Conservation (phyloP, 2,113 vertebrate species). For the Bettongia penicillata region DNA sequence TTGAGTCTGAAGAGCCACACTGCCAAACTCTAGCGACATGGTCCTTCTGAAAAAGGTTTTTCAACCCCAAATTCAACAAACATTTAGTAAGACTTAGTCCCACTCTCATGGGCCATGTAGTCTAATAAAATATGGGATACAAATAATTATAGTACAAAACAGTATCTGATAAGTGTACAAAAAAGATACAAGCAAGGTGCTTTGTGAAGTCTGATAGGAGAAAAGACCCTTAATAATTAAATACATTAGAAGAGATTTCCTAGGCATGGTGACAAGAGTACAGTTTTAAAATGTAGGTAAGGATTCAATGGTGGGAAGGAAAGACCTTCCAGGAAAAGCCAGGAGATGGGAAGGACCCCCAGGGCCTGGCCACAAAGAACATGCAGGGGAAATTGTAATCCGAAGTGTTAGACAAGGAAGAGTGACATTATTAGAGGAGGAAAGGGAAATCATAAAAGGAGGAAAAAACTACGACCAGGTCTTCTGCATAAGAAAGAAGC, state of each 20-base stretch:
- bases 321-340: neutral
- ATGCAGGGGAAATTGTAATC: neutral
- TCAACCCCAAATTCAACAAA: neutral
- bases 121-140: slow-evolving; percentile 22
- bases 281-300: neutral
- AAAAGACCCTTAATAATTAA: no score
- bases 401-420: neutral
- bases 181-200: neutral
- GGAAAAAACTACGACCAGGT: neutral
- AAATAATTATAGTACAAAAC: neutral
- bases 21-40: slow-evolving; percentile 89
- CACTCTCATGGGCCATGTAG: slow-evolving; percentile 42
- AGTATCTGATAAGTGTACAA: neutral
- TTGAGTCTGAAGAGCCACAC: slow-evolving; percentile 83
- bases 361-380: neutral
- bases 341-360: neutral
- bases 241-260: neutral
- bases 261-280: neutral
- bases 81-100: neutral
- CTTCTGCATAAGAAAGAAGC: neutral
- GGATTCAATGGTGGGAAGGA: neutral
- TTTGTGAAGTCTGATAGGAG: neutral
- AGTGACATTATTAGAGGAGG: neutral
- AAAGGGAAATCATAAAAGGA: neutral
- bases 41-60: slow-evolving; percentile 51